Evolutionary conservation across 2,888 invertebrate species (phyloP).

Genomic region (Dioctria rufipes): DNA sequence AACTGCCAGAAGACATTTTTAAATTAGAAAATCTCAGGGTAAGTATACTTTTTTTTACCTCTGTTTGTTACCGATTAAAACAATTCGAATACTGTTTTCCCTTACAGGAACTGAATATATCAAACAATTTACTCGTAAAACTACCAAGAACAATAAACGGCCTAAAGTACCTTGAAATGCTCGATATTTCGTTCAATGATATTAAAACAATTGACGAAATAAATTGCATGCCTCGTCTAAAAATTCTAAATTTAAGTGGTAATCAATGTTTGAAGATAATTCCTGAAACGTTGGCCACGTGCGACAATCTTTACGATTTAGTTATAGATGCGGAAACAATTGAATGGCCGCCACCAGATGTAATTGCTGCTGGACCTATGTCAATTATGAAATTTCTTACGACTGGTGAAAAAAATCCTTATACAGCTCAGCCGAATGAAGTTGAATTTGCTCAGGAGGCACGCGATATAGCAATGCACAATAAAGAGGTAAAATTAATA

Average conservation of each 20-base stretch:
- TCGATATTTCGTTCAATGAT: slow-evolving; percentile 82
- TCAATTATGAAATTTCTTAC: slow-evolving; percentile 79
- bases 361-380: slow-evolving; percentile 75
- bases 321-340: slow-evolving; percentile 77
- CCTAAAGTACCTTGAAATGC: slow-evolving; percentile 76
- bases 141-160: slow-evolving; percentile 80
- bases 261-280: slow-evolving; percentile 76
- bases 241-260: slow-evolving; percentile 75
- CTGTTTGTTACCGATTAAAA: neutral
- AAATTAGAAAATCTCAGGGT: slow-evolving; percentile 79
- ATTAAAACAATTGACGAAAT: slow-evolving; percentile 72
- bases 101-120: slow-evolving; percentile 80
- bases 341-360: slow-evolving; percentile 77
- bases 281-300: slow-evolving; percentile 78
- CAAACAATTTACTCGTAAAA: slow-evolving; percentile 79
- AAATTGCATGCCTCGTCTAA: slow-evolving; percentile 73
- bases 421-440: slow-evolving; percentile 33
- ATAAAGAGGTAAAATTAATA: slow-evolving; percentile 8
- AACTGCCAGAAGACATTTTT: slow-evolving; percentile 78
- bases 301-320: slow-evolving; percentile 76
- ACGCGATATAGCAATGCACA: slow-evolving; percentile 10
- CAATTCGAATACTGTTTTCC: neutral
- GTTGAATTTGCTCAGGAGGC: slow-evolving; percentile 38
- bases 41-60: slow-evolving; percentile 59
- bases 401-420: slow-evolving; percentile 68